Conservation (phyloP, 2,113 vertebrate species). For the Marmota flaviventris region DNA sequence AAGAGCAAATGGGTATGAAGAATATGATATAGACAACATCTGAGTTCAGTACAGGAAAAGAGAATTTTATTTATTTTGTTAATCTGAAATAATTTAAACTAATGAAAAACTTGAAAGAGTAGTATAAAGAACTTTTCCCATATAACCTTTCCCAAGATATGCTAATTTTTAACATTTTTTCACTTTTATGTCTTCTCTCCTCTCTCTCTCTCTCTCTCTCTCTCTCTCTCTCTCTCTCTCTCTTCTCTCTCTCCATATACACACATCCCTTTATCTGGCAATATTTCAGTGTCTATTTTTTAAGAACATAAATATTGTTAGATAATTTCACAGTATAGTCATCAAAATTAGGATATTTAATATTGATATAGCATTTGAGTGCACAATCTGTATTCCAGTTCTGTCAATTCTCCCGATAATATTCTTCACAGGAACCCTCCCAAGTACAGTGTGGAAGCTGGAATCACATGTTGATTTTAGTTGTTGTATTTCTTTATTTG, state of each 20-base stretch:
- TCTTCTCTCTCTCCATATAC: background rate
- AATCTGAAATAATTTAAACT: slow-evolving; percentile 42
- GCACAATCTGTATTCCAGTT: background rate
- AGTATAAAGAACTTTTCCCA: background rate
- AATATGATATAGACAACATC: background rate
- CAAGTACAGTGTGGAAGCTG: background rate
- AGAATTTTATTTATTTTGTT: slow-evolving; percentile 15
- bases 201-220: no score
- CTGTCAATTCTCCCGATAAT: background rate
- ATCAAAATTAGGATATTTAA: background rate
- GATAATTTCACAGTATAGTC: background rate
- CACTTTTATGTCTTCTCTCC: background rate
- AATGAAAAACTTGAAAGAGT: background rate
- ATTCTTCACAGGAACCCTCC: background rate
- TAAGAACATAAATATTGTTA: slow-evolving; percentile 16
- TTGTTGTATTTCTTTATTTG: background rate
- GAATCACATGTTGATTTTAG: background rate
- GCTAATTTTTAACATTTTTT: background rate
- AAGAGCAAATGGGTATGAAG: background rate
- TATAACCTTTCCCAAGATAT: background rate
- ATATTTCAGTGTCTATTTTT: background rate
- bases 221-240: no score
- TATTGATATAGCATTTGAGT: background rate
- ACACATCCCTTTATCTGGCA: background rate
- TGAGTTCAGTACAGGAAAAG: background rate